Percentiles rank a stretch among this genome's conserved stretches.
Evolutionary conservation across 2,888 invertebrate species (phyloP).

Genomic region (Heliconius cydno): DNA sequence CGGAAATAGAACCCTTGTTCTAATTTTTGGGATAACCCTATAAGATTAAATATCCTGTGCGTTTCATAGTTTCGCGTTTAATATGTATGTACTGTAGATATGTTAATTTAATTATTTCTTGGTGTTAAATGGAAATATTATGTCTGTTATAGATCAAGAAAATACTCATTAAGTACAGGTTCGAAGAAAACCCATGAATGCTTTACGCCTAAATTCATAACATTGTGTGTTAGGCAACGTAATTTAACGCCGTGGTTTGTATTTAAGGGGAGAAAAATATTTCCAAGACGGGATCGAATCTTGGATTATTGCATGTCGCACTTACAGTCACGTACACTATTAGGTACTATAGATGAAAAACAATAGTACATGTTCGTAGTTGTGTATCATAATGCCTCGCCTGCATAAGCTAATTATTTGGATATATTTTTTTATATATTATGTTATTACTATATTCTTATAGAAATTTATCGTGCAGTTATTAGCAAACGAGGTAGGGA

Average conservation of each 20-base stretch:
- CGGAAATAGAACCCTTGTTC: slow-evolving; percentile 28
- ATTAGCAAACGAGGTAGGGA: slow-evolving; percentile 26
- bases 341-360: not conserved
- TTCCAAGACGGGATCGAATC: not conserved
- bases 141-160: not conserved
- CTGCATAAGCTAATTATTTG: not conserved
- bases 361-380: not conserved
- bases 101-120: slow-evolving; percentile 8
- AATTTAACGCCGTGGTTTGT: not conserved
- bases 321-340: not conserved
- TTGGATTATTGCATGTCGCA: not conserved
- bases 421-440: not conserved
- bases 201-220: not conserved
- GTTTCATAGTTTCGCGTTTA: not conserved
- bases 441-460: slow-evolving; percentile 20
- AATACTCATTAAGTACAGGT: no score
- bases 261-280: no score
- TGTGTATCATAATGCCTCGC: not conserved
- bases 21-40: slow-evolving; percentile 19
- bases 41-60: slow-evolving; percentile 5
- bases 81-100: not conserved
- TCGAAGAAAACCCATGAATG: no score
- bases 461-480: slow-evolving; percentile 17
- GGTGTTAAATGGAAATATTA: not conserved
- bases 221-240: not conserved